Evolutionary conservation across 2,888 invertebrate species (phyloP), one percentile per base, ranked within the genome.

Genomic region (Microchrysa polita): DNA sequence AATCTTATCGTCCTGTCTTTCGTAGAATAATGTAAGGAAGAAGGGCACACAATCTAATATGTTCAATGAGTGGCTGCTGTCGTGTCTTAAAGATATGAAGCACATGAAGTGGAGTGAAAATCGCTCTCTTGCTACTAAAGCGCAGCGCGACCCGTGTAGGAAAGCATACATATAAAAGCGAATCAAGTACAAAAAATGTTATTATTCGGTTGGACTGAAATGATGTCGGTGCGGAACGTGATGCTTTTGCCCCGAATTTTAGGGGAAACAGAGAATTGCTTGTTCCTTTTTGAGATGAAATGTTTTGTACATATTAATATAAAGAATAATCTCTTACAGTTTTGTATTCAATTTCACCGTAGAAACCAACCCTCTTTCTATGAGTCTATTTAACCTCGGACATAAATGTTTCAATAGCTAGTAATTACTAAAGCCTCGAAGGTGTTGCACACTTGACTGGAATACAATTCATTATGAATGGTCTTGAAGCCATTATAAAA

Each of bases 91-190:
- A 20, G 57, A 20, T 20, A 14, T 27, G 59, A 23, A 59, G 27
- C 59, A 59, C 59, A n/a, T 59, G 59, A 59, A 59, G 7, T 27
- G n/a, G 23, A 27, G 27, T 59, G 59, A 48, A 48, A 48, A 48
- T n/a, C 48, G 48, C n/a, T n/a, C n/a, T n/a, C n/a, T n/a, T n/a
- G n/a, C 48, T 48, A n/a, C 14, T n/a, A 48, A 48, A n/a, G n/a
- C 48, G 5, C 12, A 48, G 16, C 4, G 48, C 48, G n/a, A n/a
- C n/a, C n/a, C n/a, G n/a, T n/a, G n/a, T n/a, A n/a, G n/a, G n/a
- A n/a, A n/a, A n/a, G n/a, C n/a, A n/a, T n/a, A n/a, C n/a, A n/a
- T n/a, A n/a, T 48, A 48, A n/a, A 48, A 48, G 12, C 48, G 48
- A 48, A 48, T 48, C 12, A 48, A 48, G 48, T 12, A 48, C 48